Conservation (phyloP, 2,888 invertebrate genomes). For the Parnassius smintheus region DNA sequence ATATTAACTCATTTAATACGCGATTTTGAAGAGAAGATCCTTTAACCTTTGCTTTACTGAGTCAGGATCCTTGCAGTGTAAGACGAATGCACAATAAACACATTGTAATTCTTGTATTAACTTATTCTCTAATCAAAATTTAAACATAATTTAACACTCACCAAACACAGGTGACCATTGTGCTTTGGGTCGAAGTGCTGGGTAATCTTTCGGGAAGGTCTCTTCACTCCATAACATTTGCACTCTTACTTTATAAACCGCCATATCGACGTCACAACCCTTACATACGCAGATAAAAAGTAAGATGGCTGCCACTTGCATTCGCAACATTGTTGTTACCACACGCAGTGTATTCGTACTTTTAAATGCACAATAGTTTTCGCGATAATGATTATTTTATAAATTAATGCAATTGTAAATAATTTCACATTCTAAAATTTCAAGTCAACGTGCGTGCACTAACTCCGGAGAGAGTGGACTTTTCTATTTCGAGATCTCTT, state of each 20-base stretch:
- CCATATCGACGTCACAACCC: slow-evolving; percentile 88
- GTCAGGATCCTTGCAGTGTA: no score
- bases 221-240: slow-evolving; percentile 94
- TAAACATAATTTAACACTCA: slow-evolving; percentile 71
- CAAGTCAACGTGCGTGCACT: slow-evolving; percentile 56
- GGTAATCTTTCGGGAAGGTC: slow-evolving; percentile 94
- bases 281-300: slow-evolving; percentile 37
- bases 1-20: no score
- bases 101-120: no score
- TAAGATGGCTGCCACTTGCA: slow-evolving; percentile 66
- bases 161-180: slow-evolving; percentile 96
- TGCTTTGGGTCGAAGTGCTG: slow-evolving; percentile 93
- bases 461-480: slow-evolving; percentile 63
- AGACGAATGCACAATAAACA: no score
- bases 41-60: no score
- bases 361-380: neutral
- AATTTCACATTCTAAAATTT: slow-evolving; percentile 2
- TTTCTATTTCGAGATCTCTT: slow-evolving; percentile 74
- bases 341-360: slow-evolving; percentile 7
- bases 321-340: slow-evolving; percentile 30
- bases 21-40: no score
- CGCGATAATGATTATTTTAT: neutral
- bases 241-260: slow-evolving; percentile 92
- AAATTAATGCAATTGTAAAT: neutral
- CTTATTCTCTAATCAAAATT: no score